A percentile compares a stretch with the other conserved stretches of the same genome.
phyloP scores from a whole-genome alignment of 2,113 vertebrate species.

The Aphyosemion australe region DNA sequence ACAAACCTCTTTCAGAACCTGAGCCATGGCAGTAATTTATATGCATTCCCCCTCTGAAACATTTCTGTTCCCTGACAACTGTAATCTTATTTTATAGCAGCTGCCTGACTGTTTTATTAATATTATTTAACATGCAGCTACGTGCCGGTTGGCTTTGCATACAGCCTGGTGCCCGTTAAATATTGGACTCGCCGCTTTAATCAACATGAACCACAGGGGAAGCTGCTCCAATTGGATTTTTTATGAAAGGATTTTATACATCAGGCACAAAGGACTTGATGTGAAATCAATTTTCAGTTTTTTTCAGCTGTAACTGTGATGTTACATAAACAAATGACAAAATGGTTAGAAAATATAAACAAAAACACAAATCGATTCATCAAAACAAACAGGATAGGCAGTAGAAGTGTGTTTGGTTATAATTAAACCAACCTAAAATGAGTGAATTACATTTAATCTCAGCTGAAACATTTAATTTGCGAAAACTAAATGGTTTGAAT shows the following conservation, averaged over 20 bases:
- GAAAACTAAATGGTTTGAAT: no score
- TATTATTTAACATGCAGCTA: conserved; percentile 41
- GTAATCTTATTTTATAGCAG: conserved; percentile 51
- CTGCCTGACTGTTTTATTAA: conserved; percentile 52
- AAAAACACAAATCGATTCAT: not conserved
- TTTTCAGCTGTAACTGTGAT: not conserved
- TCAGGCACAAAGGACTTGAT: conserved; percentile 6
- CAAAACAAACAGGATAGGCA: conserved; percentile 1
- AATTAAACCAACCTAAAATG: conserved; percentile 17
- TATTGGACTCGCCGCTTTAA: conserved; percentile 27
- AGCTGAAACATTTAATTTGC: conserved; percentile 13
- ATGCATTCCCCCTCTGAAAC: conserved; percentile 23
- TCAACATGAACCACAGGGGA: conserved; percentile 4
- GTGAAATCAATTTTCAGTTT: not conserved
- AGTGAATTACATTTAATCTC: conserved; percentile 31
- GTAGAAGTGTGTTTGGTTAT: conserved; percentile 5
- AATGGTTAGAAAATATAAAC: not conserved
- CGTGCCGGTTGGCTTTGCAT: conserved; percentile 21
- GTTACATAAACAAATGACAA: conserved; percentile 4
- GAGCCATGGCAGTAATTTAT: conserved; percentile 29
- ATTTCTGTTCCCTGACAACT: conserved; percentile 31
- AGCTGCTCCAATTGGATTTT: not conserved
- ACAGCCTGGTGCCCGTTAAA: conserved; percentile 18
- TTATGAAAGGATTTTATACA: conserved; percentile 8
- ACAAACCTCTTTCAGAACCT: conserved; percentile 1